Base-by-base conservation (phyloP, 2,797 vertebrate species). In the Cirrhinus mrigala region DNA sequence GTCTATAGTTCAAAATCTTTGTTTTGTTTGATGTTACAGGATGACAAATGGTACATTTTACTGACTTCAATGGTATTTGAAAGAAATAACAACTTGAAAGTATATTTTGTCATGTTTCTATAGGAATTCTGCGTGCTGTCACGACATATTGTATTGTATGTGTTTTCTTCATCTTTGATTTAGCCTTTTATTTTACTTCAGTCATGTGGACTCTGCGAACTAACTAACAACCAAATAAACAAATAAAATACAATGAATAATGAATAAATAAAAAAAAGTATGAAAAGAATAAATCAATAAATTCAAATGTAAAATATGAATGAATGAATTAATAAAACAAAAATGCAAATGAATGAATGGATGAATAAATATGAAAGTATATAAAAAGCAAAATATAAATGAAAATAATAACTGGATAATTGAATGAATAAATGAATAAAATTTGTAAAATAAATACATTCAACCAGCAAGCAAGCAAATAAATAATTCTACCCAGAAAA, bases 1-100 rank as follows among this genome's bases (percentile, higher is more conserved):
- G 74, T 69, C 73, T 87, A 79, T 46, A 70, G 71, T 84, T 86
- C 33, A 84, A 81, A 70, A 83, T 80, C 52, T 37, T 66, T 66
- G 66, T 20, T 27, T 76, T 33, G 50, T 86, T 83, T 84, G 74
- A 83, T 83, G 87, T 64, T 79, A 40, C 75, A 68, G 74, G 33
- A 74, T 74, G 82, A 85, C 62, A 78, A 79, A 85, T 73, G 50
- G 77, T 20, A 24, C 15, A 15, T 60, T 88, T 64, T 5, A 22
- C 66, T 78, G n/a, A 64, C 33, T 69, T 18, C 56, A 70, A 60
- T 69, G 44, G 77, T 60, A 60, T 79, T 80, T 85, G n/a, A 44
- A 27, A 60, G 69, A 66, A 56, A 56, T 69, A 56, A 62, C 44
- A 62, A 64, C 70, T 56, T 82, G 46, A 71, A 81, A 73, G 66